phyloP scores from a whole-genome alignment of 1,140 invertebrate species.

The Scaptodrosophila lebanonensis region DNA sequence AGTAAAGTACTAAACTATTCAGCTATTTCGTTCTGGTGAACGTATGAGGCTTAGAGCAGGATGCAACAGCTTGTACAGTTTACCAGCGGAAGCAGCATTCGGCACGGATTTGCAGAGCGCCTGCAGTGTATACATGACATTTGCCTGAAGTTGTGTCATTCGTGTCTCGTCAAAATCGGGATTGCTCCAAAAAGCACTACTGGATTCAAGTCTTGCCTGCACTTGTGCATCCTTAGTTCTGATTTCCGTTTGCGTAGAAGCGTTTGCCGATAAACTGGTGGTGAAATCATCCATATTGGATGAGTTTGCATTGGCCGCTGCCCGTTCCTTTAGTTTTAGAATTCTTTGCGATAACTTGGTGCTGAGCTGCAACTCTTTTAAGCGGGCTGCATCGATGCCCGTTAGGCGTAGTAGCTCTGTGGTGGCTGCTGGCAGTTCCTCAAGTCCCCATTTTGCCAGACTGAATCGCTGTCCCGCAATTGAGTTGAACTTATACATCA shows the following conservation, averaged over 20 bases:
- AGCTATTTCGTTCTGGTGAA: too few relatives aligned
- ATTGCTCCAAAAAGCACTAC: slow-evolving; percentile 27
- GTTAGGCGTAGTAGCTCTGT: slow-evolving; percentile 30
- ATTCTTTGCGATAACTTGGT: slow-evolving; percentile 27
- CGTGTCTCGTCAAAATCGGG: slow-evolving; percentile 3
- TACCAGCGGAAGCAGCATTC: slow-evolving; percentile 5
- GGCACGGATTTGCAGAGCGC: slow-evolving; percentile 19
- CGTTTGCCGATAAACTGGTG: slow-evolving; percentile 18
- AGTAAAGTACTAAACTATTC: too few relatives aligned
- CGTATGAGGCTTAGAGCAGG: slow-evolving; percentile 23
- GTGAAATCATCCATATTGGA: slow-evolving; percentile 20
- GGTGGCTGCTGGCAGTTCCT: slow-evolving; percentile 30
- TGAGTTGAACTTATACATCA: slow-evolving; percentile 52
- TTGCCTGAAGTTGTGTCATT: slow-evolving; percentile 33
- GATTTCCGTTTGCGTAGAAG: slow-evolving; percentile 26
- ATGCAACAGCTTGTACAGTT: slow-evolving; percentile 14
- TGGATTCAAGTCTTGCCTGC: slow-evolving; percentile 1
- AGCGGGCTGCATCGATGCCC: slow-evolving; percentile 22
- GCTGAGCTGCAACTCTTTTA: slow-evolving; percentile 29
- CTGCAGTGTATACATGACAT: slow-evolving; percentile 37
- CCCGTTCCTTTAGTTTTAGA: slow-evolving; percentile 18
- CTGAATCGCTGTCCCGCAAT: slow-evolving; percentile 23
- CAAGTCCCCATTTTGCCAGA: slow-evolving; percentile 45
- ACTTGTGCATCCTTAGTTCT: slow-evolving; percentile 7
- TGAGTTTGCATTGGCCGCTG: background rate